Evolutionary conservation across 2,113 vertebrate species (phyloP), one percentile per base, ranked within the genome.

Genomic region (Panthera uncia): DNA sequence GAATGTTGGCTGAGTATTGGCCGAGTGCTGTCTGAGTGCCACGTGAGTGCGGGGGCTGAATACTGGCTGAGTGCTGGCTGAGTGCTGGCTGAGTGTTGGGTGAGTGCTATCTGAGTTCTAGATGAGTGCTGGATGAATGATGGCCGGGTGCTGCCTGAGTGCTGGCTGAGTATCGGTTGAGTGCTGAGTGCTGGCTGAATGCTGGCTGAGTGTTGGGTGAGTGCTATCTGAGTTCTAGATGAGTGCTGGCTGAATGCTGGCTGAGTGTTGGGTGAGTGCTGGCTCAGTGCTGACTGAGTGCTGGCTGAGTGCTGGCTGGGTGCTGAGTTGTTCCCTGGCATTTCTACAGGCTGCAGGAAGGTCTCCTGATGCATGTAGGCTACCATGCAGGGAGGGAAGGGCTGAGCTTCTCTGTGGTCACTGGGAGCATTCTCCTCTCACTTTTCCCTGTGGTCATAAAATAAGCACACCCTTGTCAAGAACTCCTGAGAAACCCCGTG

Each of bases 51-150:
- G 38, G 45, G 41, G 14, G 6, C 12, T 19, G 19, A 16, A 12
- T 21, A 4, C n/a, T 23, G n/a, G 15, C 0, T 21, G 21, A 21
- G 31, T 57, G 2, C 15, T 52, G 4, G 29, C 8, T 68, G 4
- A 29, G 13, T 68, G 23, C 29, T 57, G 16, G 27, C 14, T 52
- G 19, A 10, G 2, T 45, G 31, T 19, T 38, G 10, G 15, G 14
- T 11, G 11, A 38, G 81, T 84, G 2, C 45, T 91, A 16, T 9
- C 3, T 74, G 9, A 19, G 48, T 57, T 7, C 41, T 41, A 2
- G 48, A 1, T 81, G 12, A 33, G 19, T 21, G 11, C 36, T 41
- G 21, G 7, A 0, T 61, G 36, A 38, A 6, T 79, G 2, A 52
- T n/a, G 15, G 15, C 0, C 55, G 61, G 16, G 38, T 38, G 2